Evolutionary conservation across 2,888 invertebrate species (phyloP), one percentile per base, ranked within the genome.

Genomic region (Petrolisthes cinctipes): DNA sequence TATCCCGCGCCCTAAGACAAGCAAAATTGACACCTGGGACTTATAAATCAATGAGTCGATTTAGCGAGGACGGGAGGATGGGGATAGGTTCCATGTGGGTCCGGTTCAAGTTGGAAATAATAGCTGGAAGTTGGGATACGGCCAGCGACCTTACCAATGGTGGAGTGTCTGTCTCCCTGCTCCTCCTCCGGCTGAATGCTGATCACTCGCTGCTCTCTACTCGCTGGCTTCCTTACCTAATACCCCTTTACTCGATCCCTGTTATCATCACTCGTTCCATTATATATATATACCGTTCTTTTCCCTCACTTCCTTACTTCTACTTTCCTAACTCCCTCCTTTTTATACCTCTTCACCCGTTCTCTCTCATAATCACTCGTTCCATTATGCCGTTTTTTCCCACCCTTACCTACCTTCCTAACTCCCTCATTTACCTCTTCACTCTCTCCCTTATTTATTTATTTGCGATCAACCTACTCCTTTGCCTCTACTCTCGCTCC

Each of bases 21-120:
- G 82, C 86, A 86, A 86, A 86, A 86, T 86, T 82, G 86, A 86
- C 86, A 86, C 82, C 86, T 86, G 82, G 78, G 86, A 54, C 82
- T 79, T 82, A 82, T 82, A 76, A 86, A 86, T 86, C 82, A 82
- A 86, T 86, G 86, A 86, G 85, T 85, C 80, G 73, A 71, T 85
- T 85, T 85, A 81, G 85, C 73, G 79, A 68, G 73, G 4, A 66
- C 54, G 73, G n/a, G 80, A 51, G 57, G n/a, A 56, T 68, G 81
- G 11, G 85, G 51, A 73, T 85, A 85, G 81, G 85, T 53, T 79
- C 56, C 9, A 23, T 20, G 14, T 37, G 57, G 51, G 23, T 66
- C 9, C 54, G 23, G 54, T 23, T 37, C 56, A 6, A 73, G 79
- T 20, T 53, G 80, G 85, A 73, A 81, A 85, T 85, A 80, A 81